Base-by-base conservation (phyloP, 2,113 vertebrate genomes). In the Albula glossodonta region DNA sequence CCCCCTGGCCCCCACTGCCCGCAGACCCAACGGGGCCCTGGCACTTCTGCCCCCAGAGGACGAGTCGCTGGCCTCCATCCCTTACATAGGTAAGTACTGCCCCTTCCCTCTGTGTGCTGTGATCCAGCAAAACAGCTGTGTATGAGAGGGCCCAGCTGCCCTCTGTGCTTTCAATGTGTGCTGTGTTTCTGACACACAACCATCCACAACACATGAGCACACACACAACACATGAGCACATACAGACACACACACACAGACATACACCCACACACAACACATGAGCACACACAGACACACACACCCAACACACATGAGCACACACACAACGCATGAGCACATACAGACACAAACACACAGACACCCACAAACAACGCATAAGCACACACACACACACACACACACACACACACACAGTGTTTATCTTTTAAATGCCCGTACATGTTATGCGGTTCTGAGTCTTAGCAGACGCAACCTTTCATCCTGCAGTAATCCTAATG, bases 1-100 rank as follows among this genome's bases (percentile, higher is more conserved):
- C 11, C 41, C 0, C 0, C 87, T 12, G 81, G 84, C 85, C n/a
- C 51, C 94, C 92, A 53, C 94, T 91, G 52, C 90, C 87, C 85
- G 90, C 25, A 9, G 92, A 57, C 89, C 86, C 2, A 95, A 94
- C 57, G 93, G 93, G 85, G 95, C 94, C 0, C 91, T 97, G 90
- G 94, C 96, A 41, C 95, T 96, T 31, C 89, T 97, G 89, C 94
- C 95, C 0, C 88, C 93, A 53, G 93, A 96, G 0, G 96, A 96
- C 85, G 96, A 98, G 88, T 98, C 97, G 8, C 91, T 99, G 92
- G 97, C 98, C 0, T 97, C 97, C 57, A 98, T 99, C 86, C 98
- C 98, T 22, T 99, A 97, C 93, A 98, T 98, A 87, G 98, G 98
- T 99, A 91, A 95, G 98, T 91, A 25, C 92, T 60, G 52, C 48